Evolutionary conservation across 2,113 vertebrate genomes (phyloP).

Genomic region (Cephalophus harveyi): DNA sequence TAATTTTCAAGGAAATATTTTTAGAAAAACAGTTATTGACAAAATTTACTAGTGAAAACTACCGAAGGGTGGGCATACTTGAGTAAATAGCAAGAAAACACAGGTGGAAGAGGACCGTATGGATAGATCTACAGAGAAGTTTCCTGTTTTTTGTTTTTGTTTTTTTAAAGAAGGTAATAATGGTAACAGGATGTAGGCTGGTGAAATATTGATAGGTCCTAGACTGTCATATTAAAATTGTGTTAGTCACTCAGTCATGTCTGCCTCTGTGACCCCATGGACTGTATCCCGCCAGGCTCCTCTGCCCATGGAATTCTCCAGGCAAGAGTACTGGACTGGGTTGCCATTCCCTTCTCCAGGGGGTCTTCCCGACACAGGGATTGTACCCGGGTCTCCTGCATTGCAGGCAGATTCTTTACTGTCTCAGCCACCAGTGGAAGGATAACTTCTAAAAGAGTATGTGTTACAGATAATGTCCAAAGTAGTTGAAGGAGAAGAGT

Average conservation of each 20-base stretch:
- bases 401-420: neutral
- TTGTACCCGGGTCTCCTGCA: neutral
- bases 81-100: neutral
- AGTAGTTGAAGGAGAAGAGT: neutral
- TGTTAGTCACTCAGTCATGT: neutral
- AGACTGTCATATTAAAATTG: neutral
- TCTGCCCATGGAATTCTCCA: neutral
- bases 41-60: neutral
- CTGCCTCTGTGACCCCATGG: neutral
- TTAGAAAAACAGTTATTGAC: neutral
- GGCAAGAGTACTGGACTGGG: neutral
- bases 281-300: neutral
- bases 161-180: neutral
- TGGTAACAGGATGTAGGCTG: neutral
- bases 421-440: neutral
- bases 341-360: neutral
- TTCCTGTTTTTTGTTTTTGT: neutral
- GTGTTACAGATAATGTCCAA: neutral
- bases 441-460: neutral
- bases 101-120: neutral
- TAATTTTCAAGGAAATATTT: conserved; percentile 28
- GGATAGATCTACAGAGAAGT: neutral
- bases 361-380: neutral
- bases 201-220: neutral
- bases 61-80: neutral